Base-by-base conservation (phyloP, 92 coral and sea anemone species). In the Galaxea fascicularis region DNA sequence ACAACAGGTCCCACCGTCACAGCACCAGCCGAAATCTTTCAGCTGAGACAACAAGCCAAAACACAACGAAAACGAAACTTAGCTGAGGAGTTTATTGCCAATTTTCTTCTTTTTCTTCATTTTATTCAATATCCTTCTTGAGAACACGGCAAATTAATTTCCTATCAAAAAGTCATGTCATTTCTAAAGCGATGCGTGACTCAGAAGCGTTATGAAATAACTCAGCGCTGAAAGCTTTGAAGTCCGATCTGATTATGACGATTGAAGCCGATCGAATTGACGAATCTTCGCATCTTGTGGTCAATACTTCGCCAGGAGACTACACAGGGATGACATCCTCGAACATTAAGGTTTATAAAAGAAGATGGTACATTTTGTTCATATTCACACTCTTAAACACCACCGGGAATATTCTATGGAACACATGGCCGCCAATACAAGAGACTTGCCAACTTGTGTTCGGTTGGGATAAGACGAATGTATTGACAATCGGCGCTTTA, bases 341-440 rank as follows among this genome's bases (percentile, higher is more conserved):
- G 4, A 60, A 80, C 59, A 87, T 90, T 14, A 90, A 85, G 69
- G 91, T 94, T n/a, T 94, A 96, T 73, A 92, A 86, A 28, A 76
- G 85, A 58, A 80, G 99, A 80, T 96, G 99, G 99, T 96, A 96
- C 30, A 93, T 96, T 54, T 73, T 96, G 39, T 68, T 78, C 11
- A 60, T 96, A 17, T 96, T 95, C 57, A 92, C 96, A 16, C 84
- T 93, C 4, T 78, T 95, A 2, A 93, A 93, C 71, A 93, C 95
- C 17, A 87, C 93, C 22, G 94, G 91, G 57, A 93, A 94, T 68
- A 84, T 96, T 41, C 86, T 96, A 52, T 96, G 95, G 95, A 96
- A 96, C 67, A 96, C 99, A 8, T 96, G 99, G 99, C 98, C 98
- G 1, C 98, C 99, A 0, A 93, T 96, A 31, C 99, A 96, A 78